Base-by-base conservation (phyloP, 2,113 vertebrate genomes). In the Seriola aureovittata region DNA sequence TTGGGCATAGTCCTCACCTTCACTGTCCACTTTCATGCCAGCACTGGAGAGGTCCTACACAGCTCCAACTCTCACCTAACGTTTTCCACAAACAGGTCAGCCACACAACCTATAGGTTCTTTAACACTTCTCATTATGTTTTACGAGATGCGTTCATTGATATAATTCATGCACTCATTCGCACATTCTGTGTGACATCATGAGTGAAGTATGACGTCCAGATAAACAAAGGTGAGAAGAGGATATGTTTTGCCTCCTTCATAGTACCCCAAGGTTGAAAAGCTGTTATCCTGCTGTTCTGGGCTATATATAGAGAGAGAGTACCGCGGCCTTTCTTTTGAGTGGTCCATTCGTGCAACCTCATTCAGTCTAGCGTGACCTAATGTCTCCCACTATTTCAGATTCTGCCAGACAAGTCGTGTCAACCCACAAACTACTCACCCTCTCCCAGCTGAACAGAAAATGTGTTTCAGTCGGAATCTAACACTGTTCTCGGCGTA, bases 31-130 rank as follows among this genome's bases (percentile, higher is more conserved):
- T 98, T 97, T 82, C 98, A 99, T 0, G 97, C 97, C 92, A 94
- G 94, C 92, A 97, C 96, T 0, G 98, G 98, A 40, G 97, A 98
- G 17, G 50, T 82, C 63, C 96, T 99, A 36, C 97, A 99, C 62
- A 95, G 97, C 1, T 96, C 98, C 87, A 97, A 91, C 85, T 96
- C 96, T 0, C 76, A 95, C 29, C 95, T 99, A 66, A 96, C 84
- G 36, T 97, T 97, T 75, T 96, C 96, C 70, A 96, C 95, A 16
- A 98, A 98, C 95, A 97, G 98, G 98, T 99, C 34, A 42, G 97
- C 97, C 38, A 29, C 14, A 32, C 62, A 21, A 14, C 17, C 23
- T 74, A 5, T 25, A 32, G 8, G 10, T 14, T 10, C 2, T 54
- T 69, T 32, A 19, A 59, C 34, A 62, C 42, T 25, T 40, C 8